These are phyloP conservation scores for Sitta carolinensis DNA, from an alignment of 2,797 vertebrate genomes.

Conservation along the genomic window DNA sequence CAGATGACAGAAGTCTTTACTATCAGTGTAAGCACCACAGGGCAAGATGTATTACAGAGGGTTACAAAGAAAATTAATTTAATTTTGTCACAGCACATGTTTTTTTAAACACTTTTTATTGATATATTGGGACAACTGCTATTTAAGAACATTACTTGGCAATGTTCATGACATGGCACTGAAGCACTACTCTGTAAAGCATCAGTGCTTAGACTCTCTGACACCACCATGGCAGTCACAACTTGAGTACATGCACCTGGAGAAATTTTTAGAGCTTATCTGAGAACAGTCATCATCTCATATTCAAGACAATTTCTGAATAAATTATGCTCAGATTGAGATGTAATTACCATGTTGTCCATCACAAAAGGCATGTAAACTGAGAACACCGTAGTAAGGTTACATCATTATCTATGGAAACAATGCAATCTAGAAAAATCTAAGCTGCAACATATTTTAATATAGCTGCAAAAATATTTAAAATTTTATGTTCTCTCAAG, in stretches of 20 bases:
- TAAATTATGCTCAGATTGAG: background rate
- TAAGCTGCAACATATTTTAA: background rate
- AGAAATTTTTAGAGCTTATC: background rate
- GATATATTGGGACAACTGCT: background rate
- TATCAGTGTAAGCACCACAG: background rate
- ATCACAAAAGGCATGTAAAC: background rate
- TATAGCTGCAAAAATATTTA: background rate
- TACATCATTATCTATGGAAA: background rate
- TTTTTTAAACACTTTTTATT: background rate
- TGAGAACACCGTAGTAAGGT: background rate
- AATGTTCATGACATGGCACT: background rate
- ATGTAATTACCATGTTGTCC: background rate
- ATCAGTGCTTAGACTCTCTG: background rate
- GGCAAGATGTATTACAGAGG: background rate
- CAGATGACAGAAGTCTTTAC: background rate
- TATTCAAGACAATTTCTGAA: background rate
- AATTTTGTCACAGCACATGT: background rate
- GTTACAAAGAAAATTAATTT: background rate
- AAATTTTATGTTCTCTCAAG: background rate
- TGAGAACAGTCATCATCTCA: background rate
- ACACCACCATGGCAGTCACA: background rate
- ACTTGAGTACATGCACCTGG: background rate
- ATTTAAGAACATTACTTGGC: background rate
- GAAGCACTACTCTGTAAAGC: background rate
- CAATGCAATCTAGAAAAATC: background rate